phyloP scores from a whole-genome alignment of 2,113 vertebrate genomes.

The Heterocephalus glaber region DNA sequence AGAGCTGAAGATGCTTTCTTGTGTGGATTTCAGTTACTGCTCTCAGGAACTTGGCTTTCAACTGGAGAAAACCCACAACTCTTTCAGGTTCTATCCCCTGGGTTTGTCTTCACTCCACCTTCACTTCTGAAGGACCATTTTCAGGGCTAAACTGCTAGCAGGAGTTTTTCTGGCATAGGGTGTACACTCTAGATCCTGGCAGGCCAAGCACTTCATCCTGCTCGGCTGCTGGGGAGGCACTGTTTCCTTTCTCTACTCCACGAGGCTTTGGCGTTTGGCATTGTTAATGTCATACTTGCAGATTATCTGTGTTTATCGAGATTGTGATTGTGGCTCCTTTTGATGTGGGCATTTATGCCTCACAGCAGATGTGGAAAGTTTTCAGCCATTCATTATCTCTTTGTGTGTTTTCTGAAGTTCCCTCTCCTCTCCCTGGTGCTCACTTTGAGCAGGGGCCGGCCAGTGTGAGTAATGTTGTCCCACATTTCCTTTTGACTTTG shows the following conservation, averaged over 20 bases:
- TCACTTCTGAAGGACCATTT: not conserved
- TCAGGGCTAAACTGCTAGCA: not conserved
- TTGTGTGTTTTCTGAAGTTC: rapidly evolving
- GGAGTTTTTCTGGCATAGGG: not conserved
- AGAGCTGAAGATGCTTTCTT: not conserved
- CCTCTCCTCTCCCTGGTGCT: not conserved
- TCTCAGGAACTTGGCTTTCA: not conserved
- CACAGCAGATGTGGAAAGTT: not conserved
- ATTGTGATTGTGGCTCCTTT: not conserved
- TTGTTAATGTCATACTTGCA: not conserved
- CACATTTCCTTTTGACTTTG: not conserved
- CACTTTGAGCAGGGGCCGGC: not conserved
- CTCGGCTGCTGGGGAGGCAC: not conserved
- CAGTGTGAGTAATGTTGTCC: not conserved
- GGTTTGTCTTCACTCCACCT: not conserved
- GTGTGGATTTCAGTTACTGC: not conserved
- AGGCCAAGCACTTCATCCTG: not conserved
- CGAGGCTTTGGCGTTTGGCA: not conserved
- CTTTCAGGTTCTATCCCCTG: not conserved
- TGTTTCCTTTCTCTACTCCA: not conserved
- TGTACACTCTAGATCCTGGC: not conserved
- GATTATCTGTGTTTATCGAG: not conserved
- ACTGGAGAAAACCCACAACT: not conserved
- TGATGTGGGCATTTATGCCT: not conserved
- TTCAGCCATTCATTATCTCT: not conserved